Evolutionary conservation across 2,888 invertebrate species (phyloP), one percentile per base, ranked within the genome.

Genomic region (Ichneumoninae sp.): DNA sequence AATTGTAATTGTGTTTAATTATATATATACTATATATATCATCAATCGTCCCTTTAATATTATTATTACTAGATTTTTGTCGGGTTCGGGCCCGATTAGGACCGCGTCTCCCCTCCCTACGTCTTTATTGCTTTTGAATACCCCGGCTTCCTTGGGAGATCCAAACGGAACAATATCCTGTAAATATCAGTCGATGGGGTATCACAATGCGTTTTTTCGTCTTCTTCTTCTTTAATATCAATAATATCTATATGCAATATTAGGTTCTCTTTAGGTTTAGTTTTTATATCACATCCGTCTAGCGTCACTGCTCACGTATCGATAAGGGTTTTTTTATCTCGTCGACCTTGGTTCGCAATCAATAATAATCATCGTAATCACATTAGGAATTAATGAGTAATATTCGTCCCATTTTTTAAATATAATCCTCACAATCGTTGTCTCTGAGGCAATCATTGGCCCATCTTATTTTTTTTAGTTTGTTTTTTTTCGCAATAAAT

Each of bases 101-200:
- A 89, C 85, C 84, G 74, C 89, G 88, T 89, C 88, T 88, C 88
- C 86, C 87, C 88, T 87, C 89, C 90, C 91, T 93, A 93, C 92
- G 88, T 92, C 90, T 88, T 90, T 93, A 93, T 93, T 93, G 93
- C 93, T 93, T 93, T 93, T 93, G 91, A 93, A 93, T 93, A 93
- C 92, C 92, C 92, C 92, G 93, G 93, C 92, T 92, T 92, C 90
- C 89, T 89, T 92, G 92, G 93, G 93, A 93, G 89, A 92, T 93
- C 93, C 92, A 91, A 91, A 90, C 91, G 92, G 92, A 92, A 93
- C 93, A 93, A 93, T 93, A 93, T 93, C 92, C 93, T 93, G 91
- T 91, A 93, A 93, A 93, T 93, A 93, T 93, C 93, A 93, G 93
- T 93, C 91, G 90, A 90, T 84, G 88, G 88, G 90, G 88, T 92